A percentile compares a stretch with the other conserved stretches of the same genome.
phyloP scores from a whole-genome alignment of 2,113 vertebrate genomes.

The Gallinago jamesoni region DNA sequence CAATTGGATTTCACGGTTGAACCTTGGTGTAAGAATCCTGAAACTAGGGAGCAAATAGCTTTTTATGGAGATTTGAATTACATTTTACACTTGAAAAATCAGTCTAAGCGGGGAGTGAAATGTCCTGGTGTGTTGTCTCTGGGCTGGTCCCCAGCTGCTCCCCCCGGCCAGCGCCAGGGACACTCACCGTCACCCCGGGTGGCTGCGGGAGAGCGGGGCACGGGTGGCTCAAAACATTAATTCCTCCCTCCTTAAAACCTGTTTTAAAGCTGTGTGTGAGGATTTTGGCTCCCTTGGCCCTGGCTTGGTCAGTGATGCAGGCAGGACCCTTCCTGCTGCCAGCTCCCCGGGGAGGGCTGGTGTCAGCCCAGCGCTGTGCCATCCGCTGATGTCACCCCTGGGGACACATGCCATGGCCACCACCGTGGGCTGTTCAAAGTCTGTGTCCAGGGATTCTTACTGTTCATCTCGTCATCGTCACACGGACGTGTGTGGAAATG shows the following conservation, averaged over 20 bases:
- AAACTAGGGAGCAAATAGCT: slow-evolving; percentile 45
- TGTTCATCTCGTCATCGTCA: not conserved
- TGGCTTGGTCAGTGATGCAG: not conserved
- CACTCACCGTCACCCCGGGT: fast-evolving
- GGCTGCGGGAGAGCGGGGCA: not conserved
- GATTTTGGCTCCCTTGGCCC: not conserved
- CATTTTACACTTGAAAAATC: slow-evolving; percentile 46
- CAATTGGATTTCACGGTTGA: slow-evolving; percentile 45
- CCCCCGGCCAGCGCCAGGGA: not conserved
- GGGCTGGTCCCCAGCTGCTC: not conserved
- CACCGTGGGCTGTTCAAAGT: not conserved
- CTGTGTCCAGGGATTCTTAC: not conserved
- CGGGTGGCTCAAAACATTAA: not conserved
- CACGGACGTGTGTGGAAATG: fast-evolving
- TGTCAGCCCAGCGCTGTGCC: not conserved
- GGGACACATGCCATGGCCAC: not conserved
- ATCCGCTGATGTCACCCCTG: not conserved
- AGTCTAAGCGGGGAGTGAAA: not conserved
- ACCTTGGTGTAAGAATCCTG: slow-evolving; percentile 1
- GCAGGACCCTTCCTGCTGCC: not conserved
- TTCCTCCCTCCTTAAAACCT: not conserved
- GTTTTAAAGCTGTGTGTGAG: not conserved
- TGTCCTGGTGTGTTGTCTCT: not conserved
- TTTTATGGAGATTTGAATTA: slow-evolving; percentile 59
- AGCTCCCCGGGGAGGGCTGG: not conserved